Base-by-base conservation (phyloP, 2,113 vertebrate species). In the Pollachius pollachius region DNA sequence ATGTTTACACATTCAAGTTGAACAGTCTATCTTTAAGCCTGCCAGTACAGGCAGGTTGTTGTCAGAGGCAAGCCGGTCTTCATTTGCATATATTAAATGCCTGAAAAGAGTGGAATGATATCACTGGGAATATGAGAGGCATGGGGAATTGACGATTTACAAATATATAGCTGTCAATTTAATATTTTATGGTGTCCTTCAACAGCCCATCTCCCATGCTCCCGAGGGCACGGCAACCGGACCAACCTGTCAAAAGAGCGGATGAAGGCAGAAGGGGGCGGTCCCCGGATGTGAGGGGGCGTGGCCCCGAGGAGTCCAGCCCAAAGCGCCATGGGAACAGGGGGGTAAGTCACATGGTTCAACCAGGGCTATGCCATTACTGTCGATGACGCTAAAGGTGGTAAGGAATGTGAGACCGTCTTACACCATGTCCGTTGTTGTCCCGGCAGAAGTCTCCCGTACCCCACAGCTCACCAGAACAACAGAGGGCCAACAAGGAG, bases 171-270 rank as follows among this genome's bases (percentile, higher is more conserved):
- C 41, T 12, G 12, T 13, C 2, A 41, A 4, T 41, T 1, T 48
- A 48, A 48, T 12, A 9, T 13, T 11, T 48, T 8, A 48, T 48
- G 41, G 12, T 48, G 41, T 48, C 41, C 12, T 48, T 75, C 15
- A 63, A 48, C 81, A 92, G 89, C 56, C 73, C 5, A 23, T 92
- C 92, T 65, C 89, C 87, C 3, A 68, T 69, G 0, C 84, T 77
- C 0, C 15, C 30, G 11, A 87, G 68, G 58, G 81, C 86, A 25
- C 80, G 70, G 1, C 85, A 71, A 4, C 79, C 59, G 41, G 81
- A 88, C 30, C 85, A 86, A 59, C 61, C 73, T 5, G 64, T 64
- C 3, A 84, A 67, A 23, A 82, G 62, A 37, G 11, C 58, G 1
- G 86, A 79, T 7, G 84, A 84, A 23, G 75, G 71, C 0, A 74